Base-by-base conservation (phyloP, 1,140 invertebrate species). In the Neoseiulus cucumeris region DNA sequence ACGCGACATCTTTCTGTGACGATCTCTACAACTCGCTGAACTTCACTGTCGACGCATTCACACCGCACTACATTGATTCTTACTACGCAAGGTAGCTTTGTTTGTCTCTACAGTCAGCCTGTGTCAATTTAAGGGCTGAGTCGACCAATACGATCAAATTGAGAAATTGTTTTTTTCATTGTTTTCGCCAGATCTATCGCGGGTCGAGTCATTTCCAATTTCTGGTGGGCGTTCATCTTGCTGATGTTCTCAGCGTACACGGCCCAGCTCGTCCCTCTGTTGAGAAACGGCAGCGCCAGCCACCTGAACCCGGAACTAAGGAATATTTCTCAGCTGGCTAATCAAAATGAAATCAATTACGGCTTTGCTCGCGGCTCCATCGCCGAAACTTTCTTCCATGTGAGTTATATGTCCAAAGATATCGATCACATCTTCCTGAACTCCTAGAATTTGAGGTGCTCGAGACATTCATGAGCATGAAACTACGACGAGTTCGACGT, bases 11-110 rank as follows among this genome's bases (percentile, higher is more conserved):
- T 2, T 59, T 59, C 51, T 59, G 51, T 59, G 51, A 59, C 33
- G 51, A 59, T 59, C 51, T 59, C 51, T 59, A 59, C 22, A 59
- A 59, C 33, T 59, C 51, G 22, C 22, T 59, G 25, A 59, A 59
- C 33, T 59, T 59, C 9, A 20, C 51, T 2, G 22, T 59, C 2
- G 51, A 59, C 51, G 22, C 51, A 20, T 59, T 59, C 22, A 59
- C 51, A 9, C 51, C 51, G 33, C 51, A 59, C 33, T 59, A 59
- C 33, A 25, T 59, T 14, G 51, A 59, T 20, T 59, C 51, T 1
- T 59, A 59, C 22, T 59, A 59, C 51, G 51, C 51, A 59, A 59
- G 51, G 51, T 59, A 9, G 9, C 22, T 12, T 2, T 17, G 33
- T 47, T 20, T 47, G n/a, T n/a, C n/a, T n/a, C n/a, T n/a, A n/a